These are phyloP conservation scores for Leptopilina myrica DNA, from an alignment of 2,888 invertebrate genomes.

Conservation along the genomic window DNA sequence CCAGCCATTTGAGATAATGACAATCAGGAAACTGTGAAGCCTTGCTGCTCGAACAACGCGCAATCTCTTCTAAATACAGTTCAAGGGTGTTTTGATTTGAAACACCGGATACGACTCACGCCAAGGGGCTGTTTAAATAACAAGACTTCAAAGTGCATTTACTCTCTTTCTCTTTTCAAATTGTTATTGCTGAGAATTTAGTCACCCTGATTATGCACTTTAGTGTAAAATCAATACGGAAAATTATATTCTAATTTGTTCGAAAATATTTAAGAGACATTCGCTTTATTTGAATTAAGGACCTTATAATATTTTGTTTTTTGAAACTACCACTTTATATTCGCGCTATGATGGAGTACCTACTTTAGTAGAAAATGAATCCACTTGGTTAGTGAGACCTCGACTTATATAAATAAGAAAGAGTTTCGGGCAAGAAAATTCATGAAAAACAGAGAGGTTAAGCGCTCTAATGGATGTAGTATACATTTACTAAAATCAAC, in stretches of 20 bases:
- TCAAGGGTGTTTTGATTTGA: conserved; percentile 70
- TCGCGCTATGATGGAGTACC: conserved; percentile 24
- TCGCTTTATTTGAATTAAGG: conserved; percentile 2
- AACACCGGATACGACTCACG: conserved; percentile 62
- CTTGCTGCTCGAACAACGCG: conserved; percentile 61
- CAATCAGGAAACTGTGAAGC: conserved; percentile 61
- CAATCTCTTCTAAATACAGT: conserved; percentile 69
- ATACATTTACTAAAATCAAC: conserved; percentile 2
- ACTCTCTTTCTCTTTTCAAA: conserved; percentile 55
- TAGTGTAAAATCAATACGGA: no score
- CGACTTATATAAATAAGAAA: conserved; percentile 12
- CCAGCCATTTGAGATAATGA: conserved; percentile 53
- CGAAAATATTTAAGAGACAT: neutral
- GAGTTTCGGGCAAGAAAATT: neutral
- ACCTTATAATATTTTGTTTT: conserved; percentile 4
- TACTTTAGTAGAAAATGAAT: conserved; percentile 26
- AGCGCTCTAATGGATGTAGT: neutral
- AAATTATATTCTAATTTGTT: neutral
- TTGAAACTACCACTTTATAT: neutral
- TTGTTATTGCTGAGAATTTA: conserved; percentile 56
- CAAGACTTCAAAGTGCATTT: conserved; percentile 66
- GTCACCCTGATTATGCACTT: no score
- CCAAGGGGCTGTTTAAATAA: conserved; percentile 66
- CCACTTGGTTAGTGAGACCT: neutral
- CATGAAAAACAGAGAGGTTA: conserved; percentile 9